phyloP scores from a whole-genome alignment of 2,797 vertebrate genomes.

The Otolemur crassicaudatus region DNA sequence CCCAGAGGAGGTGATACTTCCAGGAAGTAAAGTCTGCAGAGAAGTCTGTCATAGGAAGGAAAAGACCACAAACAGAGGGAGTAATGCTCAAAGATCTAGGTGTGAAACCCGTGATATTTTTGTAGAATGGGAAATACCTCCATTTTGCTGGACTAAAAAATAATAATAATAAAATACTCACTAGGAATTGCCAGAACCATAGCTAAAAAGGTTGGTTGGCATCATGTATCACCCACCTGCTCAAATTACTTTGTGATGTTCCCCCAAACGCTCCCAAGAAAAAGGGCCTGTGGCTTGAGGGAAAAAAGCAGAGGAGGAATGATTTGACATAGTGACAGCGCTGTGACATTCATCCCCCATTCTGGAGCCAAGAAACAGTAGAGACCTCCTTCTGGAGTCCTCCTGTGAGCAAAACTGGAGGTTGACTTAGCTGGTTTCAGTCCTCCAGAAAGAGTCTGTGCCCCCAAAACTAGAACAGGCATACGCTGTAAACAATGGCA shows the following conservation, averaged over 20 bases:
- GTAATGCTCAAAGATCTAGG: neutral
- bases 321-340: neutral
- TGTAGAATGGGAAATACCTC: neutral
- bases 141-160: neutral
- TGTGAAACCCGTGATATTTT: neutral
- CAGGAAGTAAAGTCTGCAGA: neutral
- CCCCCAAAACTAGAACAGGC: neutral
- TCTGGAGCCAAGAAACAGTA: neutral
- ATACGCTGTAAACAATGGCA: neutral
- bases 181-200: neutral
- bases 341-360: accelerated
- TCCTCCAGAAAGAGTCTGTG: neutral
- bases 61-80: neutral
- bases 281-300: neutral
- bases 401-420: neutral
- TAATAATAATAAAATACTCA: neutral
- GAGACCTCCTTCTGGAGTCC: neutral
- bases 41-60: neutral
- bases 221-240: neutral
- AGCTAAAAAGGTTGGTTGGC: neutral
- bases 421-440: neutral
- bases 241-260: neutral
- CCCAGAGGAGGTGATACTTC: neutral
- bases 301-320: neutral
- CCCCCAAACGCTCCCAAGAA: neutral